Percentiles rank a stretch among this genome's conserved stretches.
Evolutionary conservation across 2,888 invertebrate species (phyloP).

Genomic region (Pseudoips prasinana): DNA sequence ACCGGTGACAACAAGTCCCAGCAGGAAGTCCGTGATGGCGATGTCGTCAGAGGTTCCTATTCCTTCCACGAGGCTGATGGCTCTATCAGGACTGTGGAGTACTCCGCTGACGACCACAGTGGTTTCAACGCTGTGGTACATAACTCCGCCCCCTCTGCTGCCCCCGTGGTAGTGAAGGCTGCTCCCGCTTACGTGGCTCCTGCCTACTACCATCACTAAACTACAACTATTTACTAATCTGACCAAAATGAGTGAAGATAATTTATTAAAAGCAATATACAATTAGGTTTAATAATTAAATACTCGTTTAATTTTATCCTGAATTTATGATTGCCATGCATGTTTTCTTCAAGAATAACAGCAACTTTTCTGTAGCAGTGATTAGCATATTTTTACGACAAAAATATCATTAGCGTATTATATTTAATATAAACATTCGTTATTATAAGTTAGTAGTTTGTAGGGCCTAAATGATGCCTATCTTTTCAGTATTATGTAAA

Average conservation of each 20-base stretch:
- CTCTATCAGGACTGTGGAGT: constrained; percentile 70
- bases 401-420: no score
- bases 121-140: constrained; percentile 62
- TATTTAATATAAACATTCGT: no score
- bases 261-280: constrained; percentile 24
- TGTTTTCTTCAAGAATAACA: no score
- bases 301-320: constrained; percentile 1
- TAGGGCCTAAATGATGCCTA: no score
- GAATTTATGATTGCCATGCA: no score
- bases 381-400: no score
- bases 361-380: no score
- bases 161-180: constrained; percentile 33
- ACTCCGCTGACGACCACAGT: constrained; percentile 69
- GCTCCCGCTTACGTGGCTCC: constrained; percentile 30
- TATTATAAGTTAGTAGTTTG: no score
- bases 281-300: constrained; percentile 7
- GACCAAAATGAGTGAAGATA: constrained; percentile 15
- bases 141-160: constrained; percentile 49
- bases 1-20: constrained; percentile 77
- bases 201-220: constrained; percentile 28
- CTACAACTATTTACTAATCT: constrained; percentile 2
- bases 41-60: constrained; percentile 72
- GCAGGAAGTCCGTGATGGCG: constrained; percentile 70
- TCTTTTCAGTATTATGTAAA: no score
- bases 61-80: constrained; percentile 74